phyloP scores from a whole-genome alignment of 2,888 invertebrate species.

The Pedicia rivosa region DNA sequence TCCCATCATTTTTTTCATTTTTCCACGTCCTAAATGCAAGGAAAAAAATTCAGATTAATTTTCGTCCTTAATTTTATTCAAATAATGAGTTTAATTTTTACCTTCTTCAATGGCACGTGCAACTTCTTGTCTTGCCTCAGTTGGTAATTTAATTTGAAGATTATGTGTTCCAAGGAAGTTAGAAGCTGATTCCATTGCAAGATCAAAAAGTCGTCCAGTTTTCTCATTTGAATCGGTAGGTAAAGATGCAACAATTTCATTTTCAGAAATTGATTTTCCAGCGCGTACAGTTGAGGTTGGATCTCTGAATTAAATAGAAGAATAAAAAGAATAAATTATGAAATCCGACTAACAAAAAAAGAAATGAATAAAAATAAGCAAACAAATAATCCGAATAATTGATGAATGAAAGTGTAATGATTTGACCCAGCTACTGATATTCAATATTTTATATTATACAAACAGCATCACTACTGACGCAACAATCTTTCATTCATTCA shows the following conservation, averaged over 20 bases:
- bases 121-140: slow-evolving; percentile 43
- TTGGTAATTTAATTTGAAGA: slow-evolving; percentile 53
- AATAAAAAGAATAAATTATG: slow-evolving; percentile 1
- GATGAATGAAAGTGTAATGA: no score
- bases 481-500: no score
- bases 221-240: slow-evolving; percentile 36
- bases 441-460: no score
- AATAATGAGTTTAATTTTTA: slow-evolving; percentile 20
- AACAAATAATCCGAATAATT: no score
- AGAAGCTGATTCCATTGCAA: slow-evolving; percentile 37
- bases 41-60: not conserved
- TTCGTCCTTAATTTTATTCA: not conserved
- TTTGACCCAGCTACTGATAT: no score
- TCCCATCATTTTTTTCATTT: slow-evolving; percentile 55
- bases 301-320: slow-evolving; percentile 22
- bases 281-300: slow-evolving; percentile 22
- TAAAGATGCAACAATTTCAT: slow-evolving; percentile 35
- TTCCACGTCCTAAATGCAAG: slow-evolving; percentile 44
- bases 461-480: no score
- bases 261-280: slow-evolving; percentile 29
- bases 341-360: no score
- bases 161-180: slow-evolving; percentile 43
- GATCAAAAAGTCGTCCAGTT: slow-evolving; percentile 34
- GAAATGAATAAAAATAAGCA: no score
- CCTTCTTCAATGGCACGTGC: slow-evolving; percentile 65